Evolutionary conservation across 1,140 invertebrate genomes (phyloP), one percentile per base, ranked within the genome.

Genomic region (Aethina tumida): DNA sequence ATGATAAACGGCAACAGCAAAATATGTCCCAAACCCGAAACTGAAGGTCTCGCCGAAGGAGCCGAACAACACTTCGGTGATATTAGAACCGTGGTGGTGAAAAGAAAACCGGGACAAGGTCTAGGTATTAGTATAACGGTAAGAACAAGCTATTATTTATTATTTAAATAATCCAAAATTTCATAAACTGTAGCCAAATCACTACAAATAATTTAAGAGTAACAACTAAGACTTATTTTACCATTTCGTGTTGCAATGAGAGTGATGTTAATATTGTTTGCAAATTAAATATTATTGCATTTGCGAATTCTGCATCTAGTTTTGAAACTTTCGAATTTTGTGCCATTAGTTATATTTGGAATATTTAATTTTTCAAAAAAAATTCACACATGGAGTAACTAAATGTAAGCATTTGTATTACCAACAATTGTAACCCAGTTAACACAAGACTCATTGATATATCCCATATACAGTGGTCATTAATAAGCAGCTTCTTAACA

Each of bases 41-140:
- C 41, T 7, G 50, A 46, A 18, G 41, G 46, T 13, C 35, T 52
- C 7, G 50, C 41, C 22, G 52, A 49, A 22, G 34, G 46, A 14
- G 42, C 51, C 14, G 46, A 43, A 19, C 43, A 52, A 26, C 60
- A 59, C 40, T 58, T 67, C 50, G 61, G 69, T 9, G 67, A 66
- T 39, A 64, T 71, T 47, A 68, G 68, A 54, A 70, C 65, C 22
- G 73, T 79, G 21, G 62, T 67, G 27, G 68, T 86, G 13, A 65
- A 68, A 15, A 75, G 82, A 53, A 71, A 73, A 32, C 69, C 72
- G 22, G 74, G 81, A 41, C 79, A 85, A 53, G 81, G 82, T 9
- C 66, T 88, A 17, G 84, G 84, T 22, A 84, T 88, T 56, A 85
- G 82, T 18, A 84, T 87, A 39, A 87, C 83, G 20, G 81, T 84